Conservation (phyloP, 1,140 invertebrate species). For the Drosophila sechellia region DNA sequence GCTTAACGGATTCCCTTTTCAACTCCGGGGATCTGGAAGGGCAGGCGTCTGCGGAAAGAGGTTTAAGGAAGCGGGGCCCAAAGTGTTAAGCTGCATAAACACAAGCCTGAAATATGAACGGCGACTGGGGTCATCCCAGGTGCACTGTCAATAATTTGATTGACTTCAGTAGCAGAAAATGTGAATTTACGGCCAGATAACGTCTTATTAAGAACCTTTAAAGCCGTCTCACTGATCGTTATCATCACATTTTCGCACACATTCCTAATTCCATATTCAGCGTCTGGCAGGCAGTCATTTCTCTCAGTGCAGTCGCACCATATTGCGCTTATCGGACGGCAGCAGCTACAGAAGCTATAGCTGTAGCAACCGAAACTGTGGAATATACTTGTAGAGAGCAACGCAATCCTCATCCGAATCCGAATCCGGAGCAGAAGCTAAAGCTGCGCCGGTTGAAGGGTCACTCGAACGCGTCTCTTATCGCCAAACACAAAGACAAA, state of each 20-base stretch:
- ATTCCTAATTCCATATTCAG: too few species aligned
- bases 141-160: slow-evolving; percentile 2
- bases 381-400: neutral
- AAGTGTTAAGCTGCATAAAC: slow-evolving; percentile 80
- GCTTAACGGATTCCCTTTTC: slow-evolving; percentile 65
- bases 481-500: slow-evolving; percentile 39
- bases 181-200: too few species aligned
- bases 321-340: slow-evolving; percentile 67
- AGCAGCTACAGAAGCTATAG: slow-evolving; percentile 26
- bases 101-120: slow-evolving; percentile 65
- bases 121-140: slow-evolving; percentile 8
- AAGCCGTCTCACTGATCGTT: too few species aligned
- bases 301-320: slow-evolving; percentile 24
- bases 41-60: neutral
- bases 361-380: slow-evolving; percentile 1
- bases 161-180: too few species aligned
- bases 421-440: neutral
- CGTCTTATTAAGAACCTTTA: too few species aligned
- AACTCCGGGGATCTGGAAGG: neutral
- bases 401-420: slow-evolving; percentile 10
- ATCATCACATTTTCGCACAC: too few species aligned
- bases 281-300: neutral
- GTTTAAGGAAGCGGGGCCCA: neutral
- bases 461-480: slow-evolving; percentile 50
- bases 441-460: slow-evolving; percentile 11